Evolutionary conservation across 2,113 vertebrate genomes (phyloP).

Genomic region (Oxygymnocypris stewartii): DNA sequence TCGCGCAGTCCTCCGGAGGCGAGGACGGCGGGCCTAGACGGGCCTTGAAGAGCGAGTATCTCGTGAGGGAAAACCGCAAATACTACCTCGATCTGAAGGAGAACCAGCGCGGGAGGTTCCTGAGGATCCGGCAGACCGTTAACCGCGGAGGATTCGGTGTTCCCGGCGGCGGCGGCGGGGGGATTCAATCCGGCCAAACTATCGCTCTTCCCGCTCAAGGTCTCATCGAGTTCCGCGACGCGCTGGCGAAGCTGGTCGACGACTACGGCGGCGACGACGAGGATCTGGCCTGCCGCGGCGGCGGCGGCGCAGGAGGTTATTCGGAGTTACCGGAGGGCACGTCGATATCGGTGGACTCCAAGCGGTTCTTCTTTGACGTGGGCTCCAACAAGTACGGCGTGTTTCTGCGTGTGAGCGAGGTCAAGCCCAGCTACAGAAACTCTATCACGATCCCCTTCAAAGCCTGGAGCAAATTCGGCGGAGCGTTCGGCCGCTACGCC

Average conservation of each 20-base stretch:
- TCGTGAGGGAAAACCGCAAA: constrained; percentile 89
- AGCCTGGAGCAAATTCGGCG: constrained; percentile 95
- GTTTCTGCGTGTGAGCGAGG: constrained; percentile 93
- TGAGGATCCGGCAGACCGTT: constrained; percentile 87
- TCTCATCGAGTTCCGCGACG: constrained; percentile 95
- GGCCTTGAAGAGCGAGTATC: constrained; percentile 88
- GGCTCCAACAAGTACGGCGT: constrained; percentile 98
- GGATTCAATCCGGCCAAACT: constrained; percentile 90
- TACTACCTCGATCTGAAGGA: constrained; percentile 93
- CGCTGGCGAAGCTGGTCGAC: constrained; percentile 92
- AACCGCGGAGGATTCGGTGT: constrained; percentile 83
- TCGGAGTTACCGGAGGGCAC: constrained; percentile 94
- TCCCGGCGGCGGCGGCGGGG: constrained; percentile 73
- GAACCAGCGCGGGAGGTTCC: constrained; percentile 89
- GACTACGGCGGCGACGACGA: constrained; percentile 94
- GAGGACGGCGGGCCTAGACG: constrained; percentile 83
- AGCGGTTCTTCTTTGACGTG: constrained; percentile 97
- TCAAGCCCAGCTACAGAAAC: constrained; percentile 96
- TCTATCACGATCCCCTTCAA: constrained; percentile 97
- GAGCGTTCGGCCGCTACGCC: constrained; percentile 92
- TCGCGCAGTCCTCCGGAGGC: constrained; percentile 84
- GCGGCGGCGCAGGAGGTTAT: constrained; percentile 80
- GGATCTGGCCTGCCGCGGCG: constrained; percentile 82
- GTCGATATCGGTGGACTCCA: constrained; percentile 94
- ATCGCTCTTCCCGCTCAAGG: constrained; percentile 93